These are phyloP conservation scores for Daboia siamensis DNA, from an alignment of 2,113 vertebrate species.

Conservation along the genomic window DNA sequence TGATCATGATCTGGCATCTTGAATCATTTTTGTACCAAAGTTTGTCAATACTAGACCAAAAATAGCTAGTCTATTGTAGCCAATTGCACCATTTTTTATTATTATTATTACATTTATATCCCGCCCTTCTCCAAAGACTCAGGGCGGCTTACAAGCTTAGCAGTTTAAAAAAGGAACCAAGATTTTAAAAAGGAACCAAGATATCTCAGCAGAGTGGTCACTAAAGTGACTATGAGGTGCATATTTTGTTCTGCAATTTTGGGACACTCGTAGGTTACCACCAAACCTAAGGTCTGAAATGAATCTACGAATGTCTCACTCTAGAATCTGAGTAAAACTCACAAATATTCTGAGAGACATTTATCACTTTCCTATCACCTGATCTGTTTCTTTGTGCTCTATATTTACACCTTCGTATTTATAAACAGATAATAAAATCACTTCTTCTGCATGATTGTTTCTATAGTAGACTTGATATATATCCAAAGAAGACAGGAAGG, in stretches of 20 bases:
- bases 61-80: background rate
- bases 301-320: background rate
- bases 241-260: background rate
- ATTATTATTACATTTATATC: no score
- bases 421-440: background rate
- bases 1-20: background rate
- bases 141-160: no score
- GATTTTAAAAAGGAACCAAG: background rate
- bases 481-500: constrained; percentile 1
- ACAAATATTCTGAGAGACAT: background rate
- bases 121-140: no score
- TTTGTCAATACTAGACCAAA: constrained; percentile 42
- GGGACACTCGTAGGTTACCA: background rate
- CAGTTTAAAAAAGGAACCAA: no score
- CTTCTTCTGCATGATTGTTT: background rate
- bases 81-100: rapidly evolving
- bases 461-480: background rate
- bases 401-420: background rate
- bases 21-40: constrained; percentile 29
- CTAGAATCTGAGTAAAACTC: background rate
- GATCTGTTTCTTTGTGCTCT: background rate
- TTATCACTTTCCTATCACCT: background rate
- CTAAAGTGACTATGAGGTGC: background rate
- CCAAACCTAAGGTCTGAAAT: background rate
- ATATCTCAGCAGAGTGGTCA: constrained; percentile 27